A percentile compares a stretch with the other conserved stretches of the same genome.
phyloP scores from a whole-genome alignment of 2,113 vertebrate genomes.

The Lanius ludovicianus region DNA sequence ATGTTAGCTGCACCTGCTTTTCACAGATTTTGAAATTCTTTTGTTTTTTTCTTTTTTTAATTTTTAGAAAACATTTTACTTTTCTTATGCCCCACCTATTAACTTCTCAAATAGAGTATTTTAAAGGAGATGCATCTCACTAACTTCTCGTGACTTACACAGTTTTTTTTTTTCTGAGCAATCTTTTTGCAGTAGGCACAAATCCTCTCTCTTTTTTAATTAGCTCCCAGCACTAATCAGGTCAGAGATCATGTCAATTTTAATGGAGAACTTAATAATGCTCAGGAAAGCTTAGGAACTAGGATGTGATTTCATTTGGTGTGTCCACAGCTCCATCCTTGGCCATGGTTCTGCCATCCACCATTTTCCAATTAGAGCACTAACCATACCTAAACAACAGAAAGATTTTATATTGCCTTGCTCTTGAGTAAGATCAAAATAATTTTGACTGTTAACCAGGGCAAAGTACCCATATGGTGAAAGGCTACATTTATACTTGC shows the following conservation, averaged over 20 bases:
- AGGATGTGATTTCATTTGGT: rapidly evolving
- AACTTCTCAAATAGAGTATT: neutral
- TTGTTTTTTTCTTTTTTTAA: too few species aligned
- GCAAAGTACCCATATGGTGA: neutral
- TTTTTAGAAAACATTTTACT: neutral
- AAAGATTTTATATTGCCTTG: neutral
- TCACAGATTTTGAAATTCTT: neutral
- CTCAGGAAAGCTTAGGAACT: neutral
- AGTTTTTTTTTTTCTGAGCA: neutral
- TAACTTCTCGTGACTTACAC: neutral
- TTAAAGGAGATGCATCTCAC: neutral
- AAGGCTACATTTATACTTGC: neutral
- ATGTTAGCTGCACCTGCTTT: neutral
- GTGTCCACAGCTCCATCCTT: neutral
- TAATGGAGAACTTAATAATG: neutral
- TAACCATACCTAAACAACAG: neutral
- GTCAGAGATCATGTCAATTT: neutral
- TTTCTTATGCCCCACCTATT: neutral
- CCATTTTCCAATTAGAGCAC: neutral
- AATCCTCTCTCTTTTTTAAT: neutral
- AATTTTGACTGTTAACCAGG: neutral
- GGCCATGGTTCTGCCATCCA: neutral
- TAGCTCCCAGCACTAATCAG: neutral
- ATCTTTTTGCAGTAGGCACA: neutral
- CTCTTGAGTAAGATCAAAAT: neutral